A percentile compares a stretch with the other conserved stretches of the same genome.
Conservation (phyloP, 1,140 invertebrate species). For the Drosophila repletoides region DNA sequence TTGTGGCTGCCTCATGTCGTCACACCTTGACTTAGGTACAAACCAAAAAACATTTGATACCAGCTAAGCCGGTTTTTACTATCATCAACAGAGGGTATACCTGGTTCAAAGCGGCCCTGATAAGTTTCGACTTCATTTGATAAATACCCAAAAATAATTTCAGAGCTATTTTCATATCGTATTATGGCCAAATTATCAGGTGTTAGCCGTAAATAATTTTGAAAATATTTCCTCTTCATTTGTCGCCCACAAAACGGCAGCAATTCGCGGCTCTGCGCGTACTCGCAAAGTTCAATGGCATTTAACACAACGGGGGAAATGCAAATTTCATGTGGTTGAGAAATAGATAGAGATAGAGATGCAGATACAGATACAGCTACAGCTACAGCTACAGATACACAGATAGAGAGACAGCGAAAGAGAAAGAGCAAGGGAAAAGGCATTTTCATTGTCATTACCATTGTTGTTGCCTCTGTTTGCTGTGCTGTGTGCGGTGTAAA, state of each 20-base stretch:
- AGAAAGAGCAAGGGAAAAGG: not conserved
- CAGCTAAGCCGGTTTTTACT: not conserved
- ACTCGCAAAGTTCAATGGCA: constrained; percentile 39
- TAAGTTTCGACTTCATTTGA: too few relatives aligned
- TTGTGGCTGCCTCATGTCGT: constrained; percentile 31
- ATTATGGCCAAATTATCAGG: too few relatives aligned
- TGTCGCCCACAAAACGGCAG: not conserved
- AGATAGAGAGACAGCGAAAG: not conserved
- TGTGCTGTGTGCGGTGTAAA: not conserved
- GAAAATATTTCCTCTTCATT: not conserved
- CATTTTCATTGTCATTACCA: constrained; percentile 31
- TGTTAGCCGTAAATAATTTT: too few relatives aligned
- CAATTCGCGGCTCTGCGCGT: constrained; percentile 11
- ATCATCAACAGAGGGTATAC: too few relatives aligned
- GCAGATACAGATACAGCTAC: not conserved
- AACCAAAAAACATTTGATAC: not conserved
- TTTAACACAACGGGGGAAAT: constrained; percentile 31
- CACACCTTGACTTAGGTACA: constrained; percentile 47
- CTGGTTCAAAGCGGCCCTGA: too few relatives aligned
- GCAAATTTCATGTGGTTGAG: constrained; percentile 26
- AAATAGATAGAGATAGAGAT: constrained; percentile 11
- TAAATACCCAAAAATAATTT: too few relatives aligned
- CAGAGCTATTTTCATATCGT: too few relatives aligned
- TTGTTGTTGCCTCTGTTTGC: constrained; percentile 10
- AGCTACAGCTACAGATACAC: not conserved